Evolutionary conservation across 2,888 invertebrate genomes (phyloP).

Genomic region (Tribolium freemani): DNA sequence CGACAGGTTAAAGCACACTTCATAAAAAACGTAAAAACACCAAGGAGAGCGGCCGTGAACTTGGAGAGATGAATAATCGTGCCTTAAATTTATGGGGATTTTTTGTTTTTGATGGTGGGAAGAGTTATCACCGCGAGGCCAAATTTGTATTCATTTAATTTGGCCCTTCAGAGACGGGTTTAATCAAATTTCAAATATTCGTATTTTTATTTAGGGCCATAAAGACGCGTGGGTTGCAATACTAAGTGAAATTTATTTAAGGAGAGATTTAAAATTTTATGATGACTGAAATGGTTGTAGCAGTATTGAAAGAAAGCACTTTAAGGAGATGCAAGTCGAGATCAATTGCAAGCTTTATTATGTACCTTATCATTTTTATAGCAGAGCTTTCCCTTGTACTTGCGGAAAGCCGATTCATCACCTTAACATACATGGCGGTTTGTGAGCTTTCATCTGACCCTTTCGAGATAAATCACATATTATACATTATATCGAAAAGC

Average conservation of each 20-base stretch:
- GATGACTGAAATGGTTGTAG: constrained; percentile 14
- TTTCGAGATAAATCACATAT: constrained; percentile 31
- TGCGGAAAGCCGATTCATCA: constrained; percentile 39
- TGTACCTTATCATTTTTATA: constrained; percentile 37
- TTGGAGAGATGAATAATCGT: constrained; percentile 36
- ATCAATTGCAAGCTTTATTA: constrained; percentile 31
- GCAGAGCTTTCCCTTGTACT: constrained; percentile 24
- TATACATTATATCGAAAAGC: constrained; percentile 37
- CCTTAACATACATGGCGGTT: constrained; percentile 35
- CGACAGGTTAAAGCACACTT: constrained; percentile 48
- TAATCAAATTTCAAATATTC: constrained; percentile 5
- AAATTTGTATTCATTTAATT: constrained; percentile 38
- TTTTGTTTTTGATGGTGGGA: constrained; percentile 32
- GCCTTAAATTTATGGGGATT: constrained; percentile 20
- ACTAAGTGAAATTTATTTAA: constrained; percentile 10
- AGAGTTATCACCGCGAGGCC: not conserved
- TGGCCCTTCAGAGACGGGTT: constrained; percentile 4
- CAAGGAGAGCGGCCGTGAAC: constrained; percentile 32
- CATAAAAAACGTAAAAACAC: constrained; percentile 36
- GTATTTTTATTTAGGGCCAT: constrained; percentile 2
- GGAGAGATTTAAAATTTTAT: constrained; percentile 21
- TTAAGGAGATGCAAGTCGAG: constrained; percentile 20
- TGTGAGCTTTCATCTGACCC: constrained; percentile 34
- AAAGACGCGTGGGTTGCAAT: not conserved
- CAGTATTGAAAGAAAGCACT: constrained; percentile 15